Evolutionary conservation across 2,113 vertebrate species (phyloP), one percentile per base, ranked within the genome.

Genomic region (Myanophis thanlyinensis): DNA sequence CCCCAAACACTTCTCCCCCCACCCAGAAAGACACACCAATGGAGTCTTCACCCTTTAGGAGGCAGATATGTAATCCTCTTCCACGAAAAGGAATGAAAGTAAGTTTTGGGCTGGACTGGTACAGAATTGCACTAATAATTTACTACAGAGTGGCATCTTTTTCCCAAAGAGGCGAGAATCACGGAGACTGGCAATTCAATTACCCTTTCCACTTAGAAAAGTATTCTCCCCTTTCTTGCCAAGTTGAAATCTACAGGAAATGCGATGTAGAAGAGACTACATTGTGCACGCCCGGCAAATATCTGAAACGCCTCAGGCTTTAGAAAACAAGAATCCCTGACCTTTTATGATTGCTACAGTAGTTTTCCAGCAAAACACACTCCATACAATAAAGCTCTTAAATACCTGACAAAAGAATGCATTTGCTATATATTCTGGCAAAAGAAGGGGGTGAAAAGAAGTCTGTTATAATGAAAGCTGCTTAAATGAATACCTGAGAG

Each of bases 161-260:
- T 93, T n/a, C 93, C 95, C 94, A 93, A 94, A 96, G 96, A 95
- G 97, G 95, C 94, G 44, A 44, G 73, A 80, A 80, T 97, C 97
- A 95, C 90, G 94, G 96, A 97, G 87, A 87, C 94, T 94, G 93
- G 95, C 59, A 92, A 97, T 97, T 97, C 97, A 97, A 97, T 98
- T 97, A 97, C 97, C 95, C 96, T 97, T 94, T 97, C 96, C 95
- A 95, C 91, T 95, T 95, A 95, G 91, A 91, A 96, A 95, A 91
- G 92, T 44, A n/a, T 89, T 90, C 94, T 92, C 30, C 88, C 93
- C 30, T 92, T 88, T 30, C 96, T 87, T 96, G 93, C 93, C 49
- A 91, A 92, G 94, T 73, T 87, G 90, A 91, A 89, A 95, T 94
- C 93, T 94, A 94, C 87, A 0, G 88, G 94, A 93, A 96, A 91